Evolutionary conservation across 2,888 invertebrate genomes (phyloP), one percentile per base, ranked within the genome.

Genomic region (Fragum fragum): DNA sequence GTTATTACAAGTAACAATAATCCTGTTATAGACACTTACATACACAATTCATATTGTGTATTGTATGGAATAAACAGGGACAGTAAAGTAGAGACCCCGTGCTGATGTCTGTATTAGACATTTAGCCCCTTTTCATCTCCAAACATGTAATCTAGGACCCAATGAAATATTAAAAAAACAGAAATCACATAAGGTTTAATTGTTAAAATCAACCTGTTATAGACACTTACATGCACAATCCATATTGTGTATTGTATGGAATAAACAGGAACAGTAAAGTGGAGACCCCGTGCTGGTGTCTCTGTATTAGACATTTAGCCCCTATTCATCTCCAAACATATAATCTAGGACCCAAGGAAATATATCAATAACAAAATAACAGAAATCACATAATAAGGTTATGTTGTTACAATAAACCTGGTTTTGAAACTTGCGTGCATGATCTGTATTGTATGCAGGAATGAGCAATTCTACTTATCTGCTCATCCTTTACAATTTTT

Each of bases 151-250:
- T 36, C 32, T 9, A 36, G 32, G 32, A 36, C 9, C 32, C 3
- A 36, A 36, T n/a, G n/a, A n/a, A n/a, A n/a, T n/a, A n/a, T n/a
- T n/a, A n/a, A n/a, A n/a, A n/a, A n/a, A n/a, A n/a, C n/a, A n/a
- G n/a, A n/a, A n/a, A n/a, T n/a, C n/a, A n/a, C n/a, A n/a, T n/a
- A n/a, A n/a, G n/a, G n/a, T n/a, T n/a, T n/a, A n/a, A n/a, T n/a
- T n/a, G n/a, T 26, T 0, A 26, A 14, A 59, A 59, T 14, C 59
- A 59, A 26, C 66, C 66, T 66, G 66, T 66, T 21, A 66, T 61
- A 39, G 73, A 73, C 73, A 73, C 53, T 73, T 73, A 57, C 59
- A 73, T 73, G 28, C 73, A 59, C 6, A 39, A 18, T 39, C 39
- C 3, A 3, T 57, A 9, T 47, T 16, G 5, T 47, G 47, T 5